Evolutionary conservation across 2,888 invertebrate species (phyloP).

Genomic region (Myopa tessellatipennis): DNA sequence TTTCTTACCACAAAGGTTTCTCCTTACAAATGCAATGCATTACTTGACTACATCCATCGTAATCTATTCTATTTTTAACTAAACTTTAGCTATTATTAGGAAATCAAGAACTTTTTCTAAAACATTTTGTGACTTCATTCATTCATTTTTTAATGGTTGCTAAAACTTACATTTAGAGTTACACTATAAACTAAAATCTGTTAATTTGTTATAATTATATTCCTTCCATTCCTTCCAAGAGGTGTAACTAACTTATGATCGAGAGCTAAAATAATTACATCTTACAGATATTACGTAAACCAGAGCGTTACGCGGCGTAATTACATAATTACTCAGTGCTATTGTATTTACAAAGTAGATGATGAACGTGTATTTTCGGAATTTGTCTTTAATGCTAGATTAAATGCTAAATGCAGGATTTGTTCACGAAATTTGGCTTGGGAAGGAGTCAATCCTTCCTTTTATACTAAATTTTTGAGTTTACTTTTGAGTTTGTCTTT

Average conservation of each 20-base stretch:
- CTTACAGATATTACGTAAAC: conserved; percentile 4
- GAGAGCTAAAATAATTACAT: conserved; percentile 7
- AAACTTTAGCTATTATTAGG: background rate
- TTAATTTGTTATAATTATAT: background rate
- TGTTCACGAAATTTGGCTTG: conserved; percentile 57
- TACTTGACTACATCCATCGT: background rate
- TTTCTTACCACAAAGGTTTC: too few relatives aligned
- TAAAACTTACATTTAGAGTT: conserved; percentile 20
- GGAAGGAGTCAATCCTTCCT: conserved; percentile 54
- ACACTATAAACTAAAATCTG: conserved; percentile 10
- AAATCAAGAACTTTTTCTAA: background rate
- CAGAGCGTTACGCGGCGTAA: background rate
- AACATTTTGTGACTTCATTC: background rate
- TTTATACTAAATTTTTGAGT: conserved; percentile 38
- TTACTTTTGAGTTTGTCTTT: background rate
- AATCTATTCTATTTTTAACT: background rate
- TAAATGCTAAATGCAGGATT: conserved; percentile 45
- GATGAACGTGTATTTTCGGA: background rate
- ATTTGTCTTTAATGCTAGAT: conserved; percentile 13
- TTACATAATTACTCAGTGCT: conserved; percentile 19
- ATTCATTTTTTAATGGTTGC: background rate
- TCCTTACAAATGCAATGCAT: background rate
- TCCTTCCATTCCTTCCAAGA: background rate
- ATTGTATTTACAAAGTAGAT: conserved; percentile 29
- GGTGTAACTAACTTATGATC: background rate